Conservation (phyloP, 1,140 invertebrate species). For the Cydia splendana region DNA sequence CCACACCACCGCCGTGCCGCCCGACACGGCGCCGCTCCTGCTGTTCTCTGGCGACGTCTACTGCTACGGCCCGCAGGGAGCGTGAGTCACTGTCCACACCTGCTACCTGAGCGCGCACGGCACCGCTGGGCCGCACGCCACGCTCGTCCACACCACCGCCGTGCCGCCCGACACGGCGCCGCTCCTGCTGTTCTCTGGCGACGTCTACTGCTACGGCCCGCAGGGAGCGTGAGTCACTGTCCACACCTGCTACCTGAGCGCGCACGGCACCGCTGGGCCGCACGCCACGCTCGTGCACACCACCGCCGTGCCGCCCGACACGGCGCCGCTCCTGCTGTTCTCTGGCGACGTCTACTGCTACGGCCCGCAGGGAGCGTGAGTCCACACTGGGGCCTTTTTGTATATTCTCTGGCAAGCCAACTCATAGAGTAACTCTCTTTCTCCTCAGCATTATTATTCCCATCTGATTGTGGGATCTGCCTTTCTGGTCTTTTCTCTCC, state of each 20-base stretch:
- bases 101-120: conserved; percentile 91
- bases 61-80: conserved; percentile 63
- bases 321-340: conserved; percentile 85
- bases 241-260: conserved; percentile 90
- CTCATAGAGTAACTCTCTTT: too few relatives aligned
- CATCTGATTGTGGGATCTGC: too few relatives aligned
- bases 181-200: conserved; percentile 85
- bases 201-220: conserved; percentile 76
- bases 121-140: conserved; percentile 84
- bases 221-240: conserved; percentile 77
- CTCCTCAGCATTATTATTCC: too few relatives aligned
- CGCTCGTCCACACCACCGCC: conserved; percentile 67
- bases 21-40: conserved; percentile 84
- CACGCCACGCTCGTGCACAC: conserved; percentile 68
- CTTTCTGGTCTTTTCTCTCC: too few relatives aligned
- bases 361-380: conserved; percentile 60
- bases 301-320: conserved; percentile 80
- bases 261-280: conserved; percentile 88
- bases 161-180: conserved; percentile 84
- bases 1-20: conserved; percentile 77
- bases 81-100: conserved; percentile 82
- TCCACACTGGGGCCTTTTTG: too few relatives aligned
- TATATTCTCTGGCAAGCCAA: too few relatives aligned
- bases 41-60: conserved; percentile 85
- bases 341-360: conserved; percentile 83